A percentile compares a stretch with the other conserved stretches of the same genome.
Evolutionary conservation across 2,888 invertebrate species (phyloP).

Genomic region (Ligdia adustata): DNA sequence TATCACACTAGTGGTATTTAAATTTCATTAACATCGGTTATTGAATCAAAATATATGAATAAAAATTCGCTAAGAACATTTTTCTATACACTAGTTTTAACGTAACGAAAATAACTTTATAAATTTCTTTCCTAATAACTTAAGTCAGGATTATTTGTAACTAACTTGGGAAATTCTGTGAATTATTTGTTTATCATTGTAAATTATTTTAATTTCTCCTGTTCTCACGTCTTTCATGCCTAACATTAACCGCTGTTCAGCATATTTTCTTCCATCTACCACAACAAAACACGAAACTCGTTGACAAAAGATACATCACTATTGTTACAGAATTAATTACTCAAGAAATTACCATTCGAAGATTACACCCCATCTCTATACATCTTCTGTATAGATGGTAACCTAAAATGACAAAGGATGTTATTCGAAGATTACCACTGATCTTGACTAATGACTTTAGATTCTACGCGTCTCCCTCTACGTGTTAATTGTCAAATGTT

Average conservation of each 20-base stretch:
- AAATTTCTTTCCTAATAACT: too few relatives aligned
- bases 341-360: conserved; percentile 36
- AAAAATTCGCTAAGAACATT: too few relatives aligned
- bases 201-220: too few relatives aligned
- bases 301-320: conserved; percentile 12
- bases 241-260: neutral
- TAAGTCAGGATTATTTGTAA: too few relatives aligned
- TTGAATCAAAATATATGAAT: too few relatives aligned
- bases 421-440: conserved; percentile 75
- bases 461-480: conserved; percentile 57
- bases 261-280: neutral
- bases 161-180: too few relatives aligned
- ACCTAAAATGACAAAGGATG: conserved; percentile 68
- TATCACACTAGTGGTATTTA: too few relatives aligned
- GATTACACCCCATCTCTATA: conserved; percentile 18
- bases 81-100: too few relatives aligned
- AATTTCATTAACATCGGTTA: too few relatives aligned
- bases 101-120: too few relatives aligned
- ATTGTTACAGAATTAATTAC: conserved; percentile 26
- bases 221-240: too few relatives aligned
- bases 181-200: too few relatives aligned
- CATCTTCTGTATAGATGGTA: conserved; percentile 41
- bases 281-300: conserved; percentile 1
- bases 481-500: conserved; percentile 76
- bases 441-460: conserved; percentile 77